phyloP scores from a whole-genome alignment of 92 coral and sea anemone species.

The Siderastrea siderea region DNA sequence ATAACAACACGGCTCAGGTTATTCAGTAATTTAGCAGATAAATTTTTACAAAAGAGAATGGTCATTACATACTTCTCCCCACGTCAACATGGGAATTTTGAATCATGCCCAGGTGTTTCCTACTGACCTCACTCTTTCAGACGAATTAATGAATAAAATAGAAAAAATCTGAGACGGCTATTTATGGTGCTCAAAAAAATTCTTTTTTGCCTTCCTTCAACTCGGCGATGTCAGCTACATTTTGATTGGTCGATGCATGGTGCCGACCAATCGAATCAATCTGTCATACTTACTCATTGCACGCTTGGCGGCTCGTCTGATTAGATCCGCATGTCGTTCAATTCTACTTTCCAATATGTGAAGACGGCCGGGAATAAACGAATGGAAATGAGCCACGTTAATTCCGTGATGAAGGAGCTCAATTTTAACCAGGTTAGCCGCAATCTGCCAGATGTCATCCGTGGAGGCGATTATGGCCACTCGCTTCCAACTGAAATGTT shows the following conservation, averaged over 20 bases:
- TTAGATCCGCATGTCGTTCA: slow-evolving; percentile 86
- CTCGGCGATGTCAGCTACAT: too few species aligned
- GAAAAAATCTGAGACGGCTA: too few species aligned
- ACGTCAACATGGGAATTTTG: too few species aligned
- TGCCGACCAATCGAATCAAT: background rate
- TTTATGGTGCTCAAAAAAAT: too few species aligned
- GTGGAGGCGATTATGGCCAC: slow-evolving; percentile 94
- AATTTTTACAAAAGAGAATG: too few species aligned
- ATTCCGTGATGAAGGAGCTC: slow-evolving; percentile 76
- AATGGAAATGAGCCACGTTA: slow-evolving; percentile 84
- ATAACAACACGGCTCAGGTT: too few species aligned
- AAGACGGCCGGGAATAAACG: slow-evolving; percentile 87
- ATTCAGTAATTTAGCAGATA: too few species aligned
- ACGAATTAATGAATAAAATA: too few species aligned
- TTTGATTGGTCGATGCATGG: background rate
- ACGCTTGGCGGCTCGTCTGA: slow-evolving; percentile 72
- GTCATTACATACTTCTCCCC: too few species aligned
- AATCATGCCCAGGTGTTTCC: too few species aligned
- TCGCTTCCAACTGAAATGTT: slow-evolving; percentile 84
- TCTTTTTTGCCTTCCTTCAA: background rate
- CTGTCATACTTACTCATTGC: slow-evolving; percentile 78
- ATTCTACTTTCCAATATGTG: slow-evolving; percentile 85
- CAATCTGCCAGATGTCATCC: slow-evolving; percentile 93
- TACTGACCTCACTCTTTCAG: too few species aligned
- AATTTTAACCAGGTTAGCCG: slow-evolving; percentile 85